Conservation (phyloP, 2,888 invertebrate genomes). For the Eupithecia abbreviata region DNA sequence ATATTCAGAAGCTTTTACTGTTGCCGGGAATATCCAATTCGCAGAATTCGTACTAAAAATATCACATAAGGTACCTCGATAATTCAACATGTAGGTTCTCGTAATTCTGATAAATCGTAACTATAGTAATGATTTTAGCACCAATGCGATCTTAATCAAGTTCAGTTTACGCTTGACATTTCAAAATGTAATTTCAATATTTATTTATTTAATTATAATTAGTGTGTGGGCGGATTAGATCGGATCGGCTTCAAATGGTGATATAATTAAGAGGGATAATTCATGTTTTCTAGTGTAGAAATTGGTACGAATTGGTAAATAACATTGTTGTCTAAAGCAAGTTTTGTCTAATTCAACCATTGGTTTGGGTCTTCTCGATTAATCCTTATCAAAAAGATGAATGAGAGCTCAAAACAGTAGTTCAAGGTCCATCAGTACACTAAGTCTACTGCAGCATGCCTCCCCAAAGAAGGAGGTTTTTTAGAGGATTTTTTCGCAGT, state of each 20-base stretch:
- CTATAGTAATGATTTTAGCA: not conserved
- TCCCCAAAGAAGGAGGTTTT: too few species aligned
- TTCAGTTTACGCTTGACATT: slow-evolving; percentile 3
- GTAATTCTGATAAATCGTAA: not conserved
- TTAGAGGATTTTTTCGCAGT: too few species aligned
- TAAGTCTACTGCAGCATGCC: too few species aligned
- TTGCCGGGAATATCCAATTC: not conserved
- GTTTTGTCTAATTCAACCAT: not conserved
- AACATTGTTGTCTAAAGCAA: too few species aligned
- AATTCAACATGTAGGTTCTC: not conserved
- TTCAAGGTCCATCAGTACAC: too few species aligned
- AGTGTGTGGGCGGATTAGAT: not conserved
- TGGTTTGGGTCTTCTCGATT: not conserved
- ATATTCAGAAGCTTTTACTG: not conserved
- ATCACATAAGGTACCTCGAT: not conserved
- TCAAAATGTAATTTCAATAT: not conserved
- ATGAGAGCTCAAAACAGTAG: not conserved
- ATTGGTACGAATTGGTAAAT: too few species aligned
- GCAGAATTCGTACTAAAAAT: not conserved
- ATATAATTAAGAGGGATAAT: not conserved
- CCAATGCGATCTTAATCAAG: not conserved
- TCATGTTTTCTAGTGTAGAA: not conserved
- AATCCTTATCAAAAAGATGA: not conserved
- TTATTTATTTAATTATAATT: slow-evolving; percentile 3
- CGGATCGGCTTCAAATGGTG: not conserved